Base-by-base conservation (phyloP, 2,888 invertebrate genomes). In the Drepana falcataria region DNA sequence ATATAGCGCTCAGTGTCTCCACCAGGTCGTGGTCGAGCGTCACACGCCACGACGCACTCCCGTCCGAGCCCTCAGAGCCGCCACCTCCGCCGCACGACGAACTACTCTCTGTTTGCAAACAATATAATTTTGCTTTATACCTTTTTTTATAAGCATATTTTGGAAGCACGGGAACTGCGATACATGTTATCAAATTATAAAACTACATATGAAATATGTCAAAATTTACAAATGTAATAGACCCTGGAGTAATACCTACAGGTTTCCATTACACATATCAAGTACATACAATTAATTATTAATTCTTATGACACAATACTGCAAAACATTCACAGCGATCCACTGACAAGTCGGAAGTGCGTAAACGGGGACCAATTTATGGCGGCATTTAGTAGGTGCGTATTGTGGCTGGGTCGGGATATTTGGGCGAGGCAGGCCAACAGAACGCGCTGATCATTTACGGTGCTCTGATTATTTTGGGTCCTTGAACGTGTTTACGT, bases 1-100 rank as follows among this genome's bases (percentile, higher is more conserved):
- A 97, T 87, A 96, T 96, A 77, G 96, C 95, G 86, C 96, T 95
- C 81, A 97, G 95, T 82, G 97, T 97, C 91, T 97, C 96, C 86
- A 97, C 94, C 79, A 97, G 93, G 92, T 97, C 97, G 92, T 96
- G 95, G 93, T 97, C 97, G 92, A 97, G 94, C 90, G 96, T 96
- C 85, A 97, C 95, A 92, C 95, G 95, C 97, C 97, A 97, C 93
- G 95, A 96, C 81, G 94, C 94, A 86, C 92, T 92, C 86, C 91
- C 93, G 87, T 94, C 93, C 91, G 95, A 93, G 79, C 92, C 92
- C 82, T 93, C 92, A 92, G 95, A 95, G 79, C 93, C 95, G 91
- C 94, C 94, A 91, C 93, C 93, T 87, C 92, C 92, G 87, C 94
- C 94, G 90, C 94, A 94, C 93, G 94, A 93, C 81, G 93, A 91